Evolutionary conservation across 2,113 vertebrate genomes (phyloP), one percentile per base, ranked within the genome.

Genomic region (Corythoichthys intestinalis): DNA sequence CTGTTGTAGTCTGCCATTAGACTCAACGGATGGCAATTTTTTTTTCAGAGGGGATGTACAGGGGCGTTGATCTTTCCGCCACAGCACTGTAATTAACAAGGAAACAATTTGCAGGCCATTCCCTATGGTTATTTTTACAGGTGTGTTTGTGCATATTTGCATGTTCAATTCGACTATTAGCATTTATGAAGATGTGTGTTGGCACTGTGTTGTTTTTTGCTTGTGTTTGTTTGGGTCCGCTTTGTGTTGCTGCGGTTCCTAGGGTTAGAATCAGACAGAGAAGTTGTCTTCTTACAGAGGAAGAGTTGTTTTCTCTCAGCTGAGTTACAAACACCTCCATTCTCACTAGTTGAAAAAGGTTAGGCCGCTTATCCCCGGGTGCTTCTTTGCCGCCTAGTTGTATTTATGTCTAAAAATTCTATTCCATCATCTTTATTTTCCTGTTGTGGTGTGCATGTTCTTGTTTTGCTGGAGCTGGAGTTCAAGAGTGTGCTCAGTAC

Each of bases 41-140:
- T 17, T 59, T 38, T 59, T 83, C 71, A 72, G 89, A 74, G 80
- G 72, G 76, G 14, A 15, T 2, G 37, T 76, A 81, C 80, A 67
- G 67, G 61, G 73, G 76, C 88, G 6, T 53, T 10, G 15, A 38
- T 50, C 72, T 79, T 83, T 70, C 63, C 44, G n/a, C 74, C 59
- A 62, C 71, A 67, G 71, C 84, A 78, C 88, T 93, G 74, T 93
- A 92, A 92, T 93, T 92, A 92, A 82, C 66, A 66, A 77, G 88
- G 88, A 91, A 92, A 84, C 86, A 82, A 84, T 91, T 82, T 87
- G 85, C 74, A 79, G 78, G 79, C 75, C 71, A 81, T 86, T 91
- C 91, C 89, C 88, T 87, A 68, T 88, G 87, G 88, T 82, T 91
- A 85, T 91, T 91, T 92, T 90, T 89, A 83, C 90, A 92, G 91